Percentiles rank a stretch among this genome's conserved stretches.
phyloP scores from a whole-genome alignment of 64 coral and sea anemone genomes.

The Dendrophyllia cribrosa region DNA sequence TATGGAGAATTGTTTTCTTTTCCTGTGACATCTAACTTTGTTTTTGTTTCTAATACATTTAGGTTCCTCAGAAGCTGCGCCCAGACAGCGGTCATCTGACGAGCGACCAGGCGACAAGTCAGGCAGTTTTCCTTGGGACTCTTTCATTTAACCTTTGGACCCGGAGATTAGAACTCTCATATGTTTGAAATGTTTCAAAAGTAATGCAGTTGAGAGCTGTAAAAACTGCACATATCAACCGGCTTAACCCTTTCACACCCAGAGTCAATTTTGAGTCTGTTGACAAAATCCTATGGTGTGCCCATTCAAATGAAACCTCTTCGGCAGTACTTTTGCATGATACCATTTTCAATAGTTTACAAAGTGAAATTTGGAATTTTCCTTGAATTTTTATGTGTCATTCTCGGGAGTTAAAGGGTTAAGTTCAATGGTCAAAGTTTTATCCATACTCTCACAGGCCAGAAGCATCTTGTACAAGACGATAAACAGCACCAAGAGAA shows the following conservation, averaged over 20 bases:
- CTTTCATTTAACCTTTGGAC: slow-evolving; percentile 21
- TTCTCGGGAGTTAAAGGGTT: too few species aligned
- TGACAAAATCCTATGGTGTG: too few species aligned
- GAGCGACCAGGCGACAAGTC: neutral
- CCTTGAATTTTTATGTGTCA: too few species aligned
- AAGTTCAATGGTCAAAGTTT: too few species aligned
- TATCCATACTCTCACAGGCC: too few species aligned
- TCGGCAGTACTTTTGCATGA: too few species aligned
- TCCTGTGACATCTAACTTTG: neutral
- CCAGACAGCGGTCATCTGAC: neutral
- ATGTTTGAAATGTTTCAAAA: neutral
- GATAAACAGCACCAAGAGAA: neutral
- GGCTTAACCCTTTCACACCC: too few species aligned
- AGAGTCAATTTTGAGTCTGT: too few species aligned
- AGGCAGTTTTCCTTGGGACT: slow-evolving; percentile 37
- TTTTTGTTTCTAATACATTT: neutral
- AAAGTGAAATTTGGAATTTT: too few species aligned
- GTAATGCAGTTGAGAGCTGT: neutral
- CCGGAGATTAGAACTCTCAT: neutral
- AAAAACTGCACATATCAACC: neutral
- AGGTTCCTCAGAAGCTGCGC: slow-evolving; percentile 4
- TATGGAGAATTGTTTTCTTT: neutral
- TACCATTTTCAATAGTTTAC: too few species aligned
- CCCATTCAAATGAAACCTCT: too few species aligned
- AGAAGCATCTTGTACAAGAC: too few species aligned